These are phyloP conservation scores for Heteromyza rotundicornis DNA, from an alignment of 2,888 invertebrate genomes.

Conservation along the genomic window DNA sequence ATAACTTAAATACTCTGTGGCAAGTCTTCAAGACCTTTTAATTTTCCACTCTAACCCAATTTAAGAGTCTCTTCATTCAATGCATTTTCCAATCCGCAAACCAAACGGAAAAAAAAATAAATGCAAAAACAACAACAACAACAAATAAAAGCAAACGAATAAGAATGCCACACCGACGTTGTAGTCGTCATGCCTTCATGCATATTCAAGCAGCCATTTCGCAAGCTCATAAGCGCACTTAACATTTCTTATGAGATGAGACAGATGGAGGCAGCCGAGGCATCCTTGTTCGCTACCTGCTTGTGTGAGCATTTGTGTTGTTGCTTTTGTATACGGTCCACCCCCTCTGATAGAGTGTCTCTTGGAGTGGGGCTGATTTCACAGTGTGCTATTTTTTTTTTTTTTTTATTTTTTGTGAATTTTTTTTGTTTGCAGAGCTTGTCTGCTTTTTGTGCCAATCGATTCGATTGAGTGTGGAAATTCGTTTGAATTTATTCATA, in stretches of 20 bases:
- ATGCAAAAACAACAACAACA: slow-evolving; percentile 10
- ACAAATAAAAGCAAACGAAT: slow-evolving; percentile 2
- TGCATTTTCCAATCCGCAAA: no score
- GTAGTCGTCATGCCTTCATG: slow-evolving; percentile 45
- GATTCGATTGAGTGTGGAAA: slow-evolving; percentile 14
- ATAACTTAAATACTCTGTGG: no score
- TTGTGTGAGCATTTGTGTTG: no score
- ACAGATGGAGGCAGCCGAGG: slow-evolving; percentile 5
- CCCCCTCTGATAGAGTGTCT: no score
- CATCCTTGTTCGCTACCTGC: no score
- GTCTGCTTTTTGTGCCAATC: no score
- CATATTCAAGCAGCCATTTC: slow-evolving; percentile 50
- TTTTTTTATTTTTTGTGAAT: no score
- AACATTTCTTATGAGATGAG: slow-evolving; percentile 20
- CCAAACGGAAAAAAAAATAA: not conserved
- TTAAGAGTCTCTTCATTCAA: not conserved
- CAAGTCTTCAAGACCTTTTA: no score
- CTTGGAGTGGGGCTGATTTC: slow-evolving; percentile 1
- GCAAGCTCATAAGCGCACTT: slow-evolving; percentile 48
- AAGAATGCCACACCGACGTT: slow-evolving; percentile 7
- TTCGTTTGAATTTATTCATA: slow-evolving; percentile 20
- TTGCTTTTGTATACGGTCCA: no score
- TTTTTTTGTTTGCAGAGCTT: no score
- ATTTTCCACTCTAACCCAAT: slow-evolving; percentile 9
- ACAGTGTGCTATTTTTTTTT: no score